phyloP scores from a whole-genome alignment of 2,113 vertebrate genomes.

The Cyprinus carpio region DNA sequence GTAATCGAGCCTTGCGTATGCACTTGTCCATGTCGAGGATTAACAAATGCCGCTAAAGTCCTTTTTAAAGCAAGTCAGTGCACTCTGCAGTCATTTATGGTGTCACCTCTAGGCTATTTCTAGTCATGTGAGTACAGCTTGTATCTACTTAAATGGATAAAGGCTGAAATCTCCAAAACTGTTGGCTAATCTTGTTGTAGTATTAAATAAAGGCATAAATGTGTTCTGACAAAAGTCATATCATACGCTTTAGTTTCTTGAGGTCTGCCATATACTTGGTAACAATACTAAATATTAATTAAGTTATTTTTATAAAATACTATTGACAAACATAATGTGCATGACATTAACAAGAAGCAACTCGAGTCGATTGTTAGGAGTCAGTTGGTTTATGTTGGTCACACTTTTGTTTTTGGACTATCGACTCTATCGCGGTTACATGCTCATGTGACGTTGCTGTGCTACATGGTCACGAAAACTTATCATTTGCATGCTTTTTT shows the following conservation, averaged over 20 bases:
- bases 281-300: too few species aligned
- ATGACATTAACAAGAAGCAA: too few species aligned
- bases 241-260: neutral
- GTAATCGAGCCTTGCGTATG: neutral
- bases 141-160: conserved; percentile 1
- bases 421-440: too few species aligned
- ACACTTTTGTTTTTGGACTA: too few species aligned
- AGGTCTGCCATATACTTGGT: neutral
- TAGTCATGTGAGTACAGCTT: neutral
- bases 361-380: neutral
- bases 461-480: too few species aligned
- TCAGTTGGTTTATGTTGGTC: too few species aligned
- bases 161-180: neutral
- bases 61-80: neutral
- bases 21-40: neutral
- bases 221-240: neutral
- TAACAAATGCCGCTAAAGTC: neutral
- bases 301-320: neutral
- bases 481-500: too few species aligned
- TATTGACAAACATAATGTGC: neutral
- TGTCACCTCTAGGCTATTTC: neutral
- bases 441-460: too few species aligned
- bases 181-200: neutral
- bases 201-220: neutral
- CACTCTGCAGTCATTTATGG: neutral